A percentile compares a stretch with the other conserved stretches of the same genome.
phyloP scores from a whole-genome alignment of 2,888 invertebrate genomes.

The Drosophila siamana region DNA sequence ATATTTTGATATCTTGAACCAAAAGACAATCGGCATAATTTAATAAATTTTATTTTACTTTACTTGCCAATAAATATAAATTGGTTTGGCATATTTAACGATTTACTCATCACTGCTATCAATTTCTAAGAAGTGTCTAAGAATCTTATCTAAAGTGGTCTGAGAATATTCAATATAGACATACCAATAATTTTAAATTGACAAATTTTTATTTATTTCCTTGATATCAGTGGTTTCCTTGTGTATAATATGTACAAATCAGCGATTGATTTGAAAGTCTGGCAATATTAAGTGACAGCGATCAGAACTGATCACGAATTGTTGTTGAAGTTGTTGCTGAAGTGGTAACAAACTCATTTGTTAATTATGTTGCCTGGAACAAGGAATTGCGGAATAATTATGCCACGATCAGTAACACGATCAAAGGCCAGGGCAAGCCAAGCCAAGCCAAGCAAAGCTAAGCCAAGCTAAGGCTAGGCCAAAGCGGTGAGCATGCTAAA shows the following conservation, averaged over 20 bases:
- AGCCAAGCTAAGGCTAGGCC: conserved; percentile 54
- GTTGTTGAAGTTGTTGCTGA: conserved; percentile 56
- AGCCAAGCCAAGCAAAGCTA: conserved; percentile 51
- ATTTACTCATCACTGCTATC: background rate
- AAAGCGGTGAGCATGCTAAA: conserved; percentile 50
- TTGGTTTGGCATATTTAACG: too few relatives aligned
- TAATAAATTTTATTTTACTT: too few relatives aligned
- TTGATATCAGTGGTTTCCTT: too few relatives aligned
- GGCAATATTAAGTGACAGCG: background rate
- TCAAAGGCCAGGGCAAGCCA: conserved; percentile 71
- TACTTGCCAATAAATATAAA: too few relatives aligned
- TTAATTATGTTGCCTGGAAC: conserved; percentile 84
- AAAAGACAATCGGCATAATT: too few relatives aligned
- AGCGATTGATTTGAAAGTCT: background rate
- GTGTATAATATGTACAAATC: background rate
- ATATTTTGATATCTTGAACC: too few relatives aligned
- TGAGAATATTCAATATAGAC: background rate
- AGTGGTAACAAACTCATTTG: conserved; percentile 83
- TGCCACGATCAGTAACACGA: conserved; percentile 80
- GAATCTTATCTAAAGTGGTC: background rate
- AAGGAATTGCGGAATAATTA: conserved; percentile 68
- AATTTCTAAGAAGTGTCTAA: background rate
- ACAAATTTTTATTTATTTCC: background rate
- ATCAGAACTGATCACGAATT: conserved; percentile 17
- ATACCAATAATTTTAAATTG: too few relatives aligned